A percentile compares a stretch with the other conserved stretches of the same genome.
phyloP scores from a whole-genome alignment of 2,888 invertebrate species.

The Liodrosophila aerea region DNA sequence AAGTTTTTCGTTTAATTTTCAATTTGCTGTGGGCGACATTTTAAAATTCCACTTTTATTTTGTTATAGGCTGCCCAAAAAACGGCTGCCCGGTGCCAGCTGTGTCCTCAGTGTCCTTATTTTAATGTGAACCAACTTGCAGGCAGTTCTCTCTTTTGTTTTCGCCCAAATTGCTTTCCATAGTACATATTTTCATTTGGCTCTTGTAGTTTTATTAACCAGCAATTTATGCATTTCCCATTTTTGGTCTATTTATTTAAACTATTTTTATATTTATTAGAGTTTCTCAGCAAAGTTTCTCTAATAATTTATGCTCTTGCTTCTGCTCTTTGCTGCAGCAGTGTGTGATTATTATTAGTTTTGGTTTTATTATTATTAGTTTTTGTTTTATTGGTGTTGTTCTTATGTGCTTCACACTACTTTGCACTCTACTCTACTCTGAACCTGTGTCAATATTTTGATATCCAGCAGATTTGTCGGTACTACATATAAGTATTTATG shows the following conservation, averaged over 20 bases:
- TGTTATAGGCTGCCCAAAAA: constrained; percentile 38
- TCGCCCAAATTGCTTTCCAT: neutral
- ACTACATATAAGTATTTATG: constrained; percentile 34
- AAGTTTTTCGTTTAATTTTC: constrained; percentile 79
- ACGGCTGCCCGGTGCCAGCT: constrained; percentile 51
- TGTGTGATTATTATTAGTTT: constrained; percentile 48
- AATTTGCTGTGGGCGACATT: constrained; percentile 71
- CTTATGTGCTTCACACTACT: constrained; percentile 13
- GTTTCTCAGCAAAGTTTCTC: constrained; percentile 54
- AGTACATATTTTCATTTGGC: constrained; percentile 32
- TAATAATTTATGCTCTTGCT: constrained; percentile 34
- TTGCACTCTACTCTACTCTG: neutral
- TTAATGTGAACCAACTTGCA: constrained; percentile 55
- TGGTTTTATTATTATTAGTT: constrained; percentile 36
- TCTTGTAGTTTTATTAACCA: constrained; percentile 32
- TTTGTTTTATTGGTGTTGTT: constrained; percentile 22
- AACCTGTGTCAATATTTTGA: constrained; percentile 33
- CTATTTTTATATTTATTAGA: constrained; percentile 3
- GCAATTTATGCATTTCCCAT: constrained; percentile 53
- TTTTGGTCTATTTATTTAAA: constrained; percentile 40
- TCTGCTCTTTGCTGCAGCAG: no score
- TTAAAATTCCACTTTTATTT: constrained; percentile 58
- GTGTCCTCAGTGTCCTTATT: constrained; percentile 53
- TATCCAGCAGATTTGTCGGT: constrained; percentile 21
- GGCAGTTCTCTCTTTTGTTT: no score